Conservation (phyloP, 2,113 vertebrate genomes). For the Campylorhamphus procurvoides region DNA sequence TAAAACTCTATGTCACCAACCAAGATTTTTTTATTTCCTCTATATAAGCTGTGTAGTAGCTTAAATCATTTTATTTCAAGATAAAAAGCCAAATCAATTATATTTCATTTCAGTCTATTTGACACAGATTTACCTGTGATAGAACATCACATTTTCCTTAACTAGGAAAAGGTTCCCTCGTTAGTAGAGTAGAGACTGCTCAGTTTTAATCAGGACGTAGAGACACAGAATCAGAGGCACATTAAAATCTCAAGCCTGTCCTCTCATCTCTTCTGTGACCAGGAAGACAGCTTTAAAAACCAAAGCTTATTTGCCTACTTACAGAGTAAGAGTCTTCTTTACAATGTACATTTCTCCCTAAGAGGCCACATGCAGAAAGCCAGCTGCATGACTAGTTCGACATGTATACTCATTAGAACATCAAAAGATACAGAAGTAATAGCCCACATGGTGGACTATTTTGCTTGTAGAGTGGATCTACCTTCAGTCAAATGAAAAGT, state of each 20-base stretch:
- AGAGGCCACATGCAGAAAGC: neutral
- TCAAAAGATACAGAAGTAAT: neutral
- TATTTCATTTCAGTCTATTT: neutral
- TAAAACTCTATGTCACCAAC: neutral
- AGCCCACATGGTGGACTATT: neutral
- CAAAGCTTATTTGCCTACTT: neutral
- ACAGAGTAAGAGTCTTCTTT: neutral
- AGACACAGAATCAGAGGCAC: neutral
- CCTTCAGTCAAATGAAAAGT: neutral
- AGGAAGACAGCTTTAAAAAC: neutral
- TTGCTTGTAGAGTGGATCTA: neutral
- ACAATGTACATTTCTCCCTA: neutral
- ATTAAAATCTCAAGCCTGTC: neutral
- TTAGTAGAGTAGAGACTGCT: neutral
- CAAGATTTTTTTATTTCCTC: neutral
- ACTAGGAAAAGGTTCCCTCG: neutral
- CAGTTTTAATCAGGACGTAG: neutral
- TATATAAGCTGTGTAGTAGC: neutral
- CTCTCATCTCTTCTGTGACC: neutral
- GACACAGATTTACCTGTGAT: neutral
- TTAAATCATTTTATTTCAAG: neutral
- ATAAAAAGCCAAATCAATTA: neutral
- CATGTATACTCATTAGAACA: neutral
- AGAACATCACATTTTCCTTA: neutral
- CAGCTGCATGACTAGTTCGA: neutral